Evolutionary conservation across 2,797 vertebrate genomes (phyloP), one percentile per base, ranked within the genome.

Genomic region (Gadopsis bispinosus): DNA sequence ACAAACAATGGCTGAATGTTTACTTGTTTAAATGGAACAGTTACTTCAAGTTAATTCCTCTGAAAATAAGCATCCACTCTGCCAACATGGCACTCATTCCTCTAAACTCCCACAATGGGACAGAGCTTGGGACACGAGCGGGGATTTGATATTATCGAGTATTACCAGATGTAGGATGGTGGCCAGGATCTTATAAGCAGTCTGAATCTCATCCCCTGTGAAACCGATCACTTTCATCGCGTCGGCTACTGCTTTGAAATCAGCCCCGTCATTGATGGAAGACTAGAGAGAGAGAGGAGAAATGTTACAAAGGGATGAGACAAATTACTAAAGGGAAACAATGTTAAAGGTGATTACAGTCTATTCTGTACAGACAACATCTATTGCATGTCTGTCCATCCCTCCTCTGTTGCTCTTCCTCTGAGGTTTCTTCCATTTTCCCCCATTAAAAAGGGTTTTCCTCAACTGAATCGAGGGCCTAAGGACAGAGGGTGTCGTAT

Each of bases 151-250:
- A 33, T 76, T 3, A 75, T 60, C 7, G 33, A 51, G 83, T 85
- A 89, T 85, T 90, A 99, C 98, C 97, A 99, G 94, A 91, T 99
- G 97, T 14, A 99, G 96, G 87, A 99, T 99, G 80, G 95, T 91
- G 80, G 97, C 97, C 94, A 98, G 90, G 70, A 99, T 98, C 93
- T 96, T 99, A 94, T 98, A 99, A 58, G 95, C 97, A 0, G 98
- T 99, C 93, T 98, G 97, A 88, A 98, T 90, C 94, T 99, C 98
- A 20, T 99, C 98, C 5, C 92, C 93, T 33, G 96, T 98, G 94
- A 99, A 99, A 51, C 98, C 98, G 51, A 99, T 98, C 81, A 99
- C 96, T 87, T 97, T 99, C 98, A 99, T 99, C 86, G 98, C 98
- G 29, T 99, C 98, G 0, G 96, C 95, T 0, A 99, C 98, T 0